phyloP scores from a whole-genome alignment of 2,797 vertebrate species.

The Scomberomorus guttatus region DNA sequence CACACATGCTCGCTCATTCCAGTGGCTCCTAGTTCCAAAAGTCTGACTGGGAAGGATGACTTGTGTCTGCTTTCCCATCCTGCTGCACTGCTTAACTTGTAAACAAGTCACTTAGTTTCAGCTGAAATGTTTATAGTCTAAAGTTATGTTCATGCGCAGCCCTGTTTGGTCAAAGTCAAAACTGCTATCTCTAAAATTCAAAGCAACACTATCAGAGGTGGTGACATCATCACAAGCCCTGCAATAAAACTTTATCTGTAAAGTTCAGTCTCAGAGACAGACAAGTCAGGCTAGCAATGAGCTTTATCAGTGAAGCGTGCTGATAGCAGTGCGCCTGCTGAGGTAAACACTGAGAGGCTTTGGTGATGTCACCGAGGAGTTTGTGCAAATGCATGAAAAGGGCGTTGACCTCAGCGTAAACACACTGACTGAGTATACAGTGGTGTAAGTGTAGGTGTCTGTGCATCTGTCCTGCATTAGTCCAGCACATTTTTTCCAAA shows the following conservation, averaged over 20 bases:
- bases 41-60: constrained; percentile 12
- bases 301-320: constrained; percentile 53
- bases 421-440: constrained; percentile 21
- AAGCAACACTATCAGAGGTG: constrained; percentile 56
- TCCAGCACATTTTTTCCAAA: constrained; percentile 22
- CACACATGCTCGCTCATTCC: constrained; percentile 28
- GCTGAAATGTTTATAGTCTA: constrained; percentile 66
- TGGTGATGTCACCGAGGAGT: constrained; percentile 56
- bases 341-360: constrained; percentile 47
- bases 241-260: constrained; percentile 69
- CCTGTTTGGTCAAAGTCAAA: constrained; percentile 39
- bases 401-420: constrained; percentile 52
- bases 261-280: constrained; percentile 28
- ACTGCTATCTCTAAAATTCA: constrained; percentile 50
- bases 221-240: constrained; percentile 62
- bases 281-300: constrained; percentile 8
- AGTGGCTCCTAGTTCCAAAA: constrained; percentile 43
- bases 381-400: constrained; percentile 54
- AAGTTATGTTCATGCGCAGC: constrained; percentile 44
- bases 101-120: constrained; percentile 65
- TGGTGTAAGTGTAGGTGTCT: constrained; percentile 49
- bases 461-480: constrained; percentile 53
- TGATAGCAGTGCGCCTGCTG: constrained; percentile 45
- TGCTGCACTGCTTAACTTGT: constrained; percentile 49
- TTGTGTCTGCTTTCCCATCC: constrained; percentile 33